Evolutionary conservation across 2,113 vertebrate species (phyloP).

Genomic region (Thamnophis sirtalis): DNA sequence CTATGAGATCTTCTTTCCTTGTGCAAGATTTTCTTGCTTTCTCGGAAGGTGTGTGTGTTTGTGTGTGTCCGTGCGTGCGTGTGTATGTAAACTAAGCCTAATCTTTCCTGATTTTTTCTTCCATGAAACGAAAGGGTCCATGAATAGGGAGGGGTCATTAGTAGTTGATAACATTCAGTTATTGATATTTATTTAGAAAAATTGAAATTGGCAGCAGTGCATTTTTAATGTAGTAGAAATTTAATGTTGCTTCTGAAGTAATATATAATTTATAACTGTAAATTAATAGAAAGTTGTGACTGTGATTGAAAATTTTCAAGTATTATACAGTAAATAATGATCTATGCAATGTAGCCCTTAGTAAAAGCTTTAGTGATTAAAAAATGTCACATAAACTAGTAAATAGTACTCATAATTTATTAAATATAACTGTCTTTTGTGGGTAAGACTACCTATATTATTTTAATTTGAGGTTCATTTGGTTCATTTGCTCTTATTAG

Average conservation of each 20-base stretch:
- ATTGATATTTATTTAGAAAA: background rate
- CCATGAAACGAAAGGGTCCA: background rate
- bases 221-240: background rate
- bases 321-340: background rate
- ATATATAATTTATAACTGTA: conserved; percentile 35
- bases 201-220: background rate
- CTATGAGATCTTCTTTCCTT: background rate
- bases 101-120: background rate
- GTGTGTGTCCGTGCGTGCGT: too few species aligned
- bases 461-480: conserved; percentile 32
- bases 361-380: background rate
- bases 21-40: background rate
- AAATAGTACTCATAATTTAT: conserved; percentile 19
- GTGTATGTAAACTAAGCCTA: background rate
- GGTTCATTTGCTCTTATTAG: conserved; percentile 9
- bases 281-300: conserved; percentile 40
- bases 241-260: conserved; percentile 24
- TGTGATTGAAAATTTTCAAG: conserved; percentile 7
- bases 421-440: background rate
- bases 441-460: conserved; percentile 27
- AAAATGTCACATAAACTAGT: conserved; percentile 24
- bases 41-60: background rate
- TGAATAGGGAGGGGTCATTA: background rate
- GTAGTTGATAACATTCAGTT: background rate
- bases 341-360: background rate